Evolutionary conservation across 2,888 invertebrate genomes (phyloP), one percentile per base, ranked within the genome.

Genomic region (Cosmia trapezina): DNA sequence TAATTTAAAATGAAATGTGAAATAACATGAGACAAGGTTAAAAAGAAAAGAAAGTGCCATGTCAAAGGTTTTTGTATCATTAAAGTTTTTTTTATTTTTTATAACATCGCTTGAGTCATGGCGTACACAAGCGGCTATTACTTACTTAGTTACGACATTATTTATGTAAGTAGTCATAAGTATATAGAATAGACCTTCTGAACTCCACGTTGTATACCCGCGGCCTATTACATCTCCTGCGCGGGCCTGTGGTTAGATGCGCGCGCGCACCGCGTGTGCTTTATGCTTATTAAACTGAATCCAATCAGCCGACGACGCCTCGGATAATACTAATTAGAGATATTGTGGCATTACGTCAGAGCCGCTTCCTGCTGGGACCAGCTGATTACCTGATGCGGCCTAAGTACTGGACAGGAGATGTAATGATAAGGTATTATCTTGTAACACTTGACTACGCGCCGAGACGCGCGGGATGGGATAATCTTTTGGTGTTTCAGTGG

Each of bases 271-370:
- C 72, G 82, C 74, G 60, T 89, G 93, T 94, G 92, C 92, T 93
- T 94, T 94, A 94, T 94, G 93, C 92, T 93, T 92, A 94, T 94
- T 94, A 93, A 94, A 93, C 91, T 92, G 91, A 93, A 94, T 92
- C 92, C 94, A 94, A 94, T 94, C 94, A 93, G 89, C 89, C 73
- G 76, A 79, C 83, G 87, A 79, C 83, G 87, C 85, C 75, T 85
- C 61, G 61, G 76, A 84, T 84, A 71, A 82, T 86, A 80, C 78
- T 87, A 84, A 84, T 86, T 84, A 87, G 77, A 76, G 76, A 73
- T 73, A 76, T 82, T 80, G 86, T 78, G 54, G 74, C 59, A 70
- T 77, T 67, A 73, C 33, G 51, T 47, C 51, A 66, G 70, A n/a
- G 47, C 22, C 49, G 61, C 85, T 83, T 85, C 85, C 86, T 59